A percentile compares a stretch with the other conserved stretches of the same genome.
These are phyloP conservation scores for Eupithecia insigniata DNA, from an alignment of 2,888 invertebrate species.

Conservation along the genomic window DNA sequence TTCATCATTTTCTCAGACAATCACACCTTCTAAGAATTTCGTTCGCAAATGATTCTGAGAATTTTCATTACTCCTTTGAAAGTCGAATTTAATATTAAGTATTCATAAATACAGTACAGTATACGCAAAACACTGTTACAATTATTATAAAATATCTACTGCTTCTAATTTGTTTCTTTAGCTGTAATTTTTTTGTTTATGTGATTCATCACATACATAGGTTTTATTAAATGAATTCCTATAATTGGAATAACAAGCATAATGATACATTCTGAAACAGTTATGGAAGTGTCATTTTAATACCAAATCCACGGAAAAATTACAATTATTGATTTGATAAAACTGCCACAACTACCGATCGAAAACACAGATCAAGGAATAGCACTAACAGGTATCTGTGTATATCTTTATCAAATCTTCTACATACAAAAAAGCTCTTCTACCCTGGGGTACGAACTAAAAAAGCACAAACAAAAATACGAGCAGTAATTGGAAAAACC, in stretches of 20 bases:
- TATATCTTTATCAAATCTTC: neutral
- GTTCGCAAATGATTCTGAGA: neutral
- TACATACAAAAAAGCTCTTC: neutral
- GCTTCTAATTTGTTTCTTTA: too few relatives aligned
- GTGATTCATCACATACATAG: too few relatives aligned
- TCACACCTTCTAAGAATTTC: neutral
- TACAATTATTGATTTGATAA: neutral
- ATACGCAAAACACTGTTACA: too few relatives aligned
- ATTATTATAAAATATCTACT: too few relatives aligned
- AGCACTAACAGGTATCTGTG: neutral
- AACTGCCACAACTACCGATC: neutral
- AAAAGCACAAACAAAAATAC: slow-evolving; percentile 21
- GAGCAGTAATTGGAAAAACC: slow-evolving; percentile 15
- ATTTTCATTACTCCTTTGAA: neutral
- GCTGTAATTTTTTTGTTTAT: too few relatives aligned
- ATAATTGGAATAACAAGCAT: too few relatives aligned
- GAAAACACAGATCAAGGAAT: neutral
- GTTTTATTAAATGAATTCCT: too few relatives aligned
- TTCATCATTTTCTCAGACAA: neutral
- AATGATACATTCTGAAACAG: too few relatives aligned
- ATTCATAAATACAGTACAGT: neutral
- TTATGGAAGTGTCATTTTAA: too few relatives aligned
- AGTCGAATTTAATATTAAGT: neutral
- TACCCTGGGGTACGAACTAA: neutral
- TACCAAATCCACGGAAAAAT: too few relatives aligned